Evolutionary conservation across 2,797 vertebrate species (phyloP).

Genomic region (Phaenicophaeus curvirostris): DNA sequence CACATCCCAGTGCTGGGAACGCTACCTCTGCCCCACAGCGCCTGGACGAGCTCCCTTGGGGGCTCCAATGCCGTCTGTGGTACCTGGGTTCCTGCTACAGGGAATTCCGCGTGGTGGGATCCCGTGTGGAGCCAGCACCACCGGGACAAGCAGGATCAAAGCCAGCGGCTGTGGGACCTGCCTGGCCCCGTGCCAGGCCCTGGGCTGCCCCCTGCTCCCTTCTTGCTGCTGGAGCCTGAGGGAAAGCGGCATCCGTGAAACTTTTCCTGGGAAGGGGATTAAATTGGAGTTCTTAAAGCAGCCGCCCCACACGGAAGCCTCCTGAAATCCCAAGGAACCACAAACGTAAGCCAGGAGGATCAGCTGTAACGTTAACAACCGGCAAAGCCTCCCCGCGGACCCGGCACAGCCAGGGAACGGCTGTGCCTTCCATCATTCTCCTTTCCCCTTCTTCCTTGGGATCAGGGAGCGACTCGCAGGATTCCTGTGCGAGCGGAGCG

Average conservation of each 20-base stretch:
- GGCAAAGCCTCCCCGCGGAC: not conserved
- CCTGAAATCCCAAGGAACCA: too few relatives aligned
- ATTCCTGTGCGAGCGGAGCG: not conserved
- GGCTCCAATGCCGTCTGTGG: too few relatives aligned
- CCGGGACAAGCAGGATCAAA: too few relatives aligned
- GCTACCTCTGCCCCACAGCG: not conserved
- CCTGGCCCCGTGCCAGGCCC: too few relatives aligned
- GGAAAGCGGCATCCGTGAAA: not conserved
- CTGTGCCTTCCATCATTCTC: not conserved
- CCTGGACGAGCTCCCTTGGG: not conserved
- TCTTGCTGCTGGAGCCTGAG: not conserved
- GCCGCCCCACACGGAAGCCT: too few relatives aligned
- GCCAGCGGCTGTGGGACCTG: too few relatives aligned
- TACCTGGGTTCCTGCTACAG: not conserved
- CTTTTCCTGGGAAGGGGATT: not conserved
- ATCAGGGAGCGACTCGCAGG: not conserved
- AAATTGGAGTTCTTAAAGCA: not conserved
- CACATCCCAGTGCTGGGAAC: not conserved
- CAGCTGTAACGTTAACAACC: not conserved
- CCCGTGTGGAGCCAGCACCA: too few relatives aligned
- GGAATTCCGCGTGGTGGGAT: too few relatives aligned
- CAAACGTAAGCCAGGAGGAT: not conserved
- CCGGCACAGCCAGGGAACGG: not conserved
- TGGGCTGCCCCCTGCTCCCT: fast-evolving
- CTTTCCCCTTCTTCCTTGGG: not conserved